These are phyloP conservation scores for Zoanthus gigantus DNA, from an alignment of 92 coral and sea anemone species.

Conservation along the genomic window DNA sequence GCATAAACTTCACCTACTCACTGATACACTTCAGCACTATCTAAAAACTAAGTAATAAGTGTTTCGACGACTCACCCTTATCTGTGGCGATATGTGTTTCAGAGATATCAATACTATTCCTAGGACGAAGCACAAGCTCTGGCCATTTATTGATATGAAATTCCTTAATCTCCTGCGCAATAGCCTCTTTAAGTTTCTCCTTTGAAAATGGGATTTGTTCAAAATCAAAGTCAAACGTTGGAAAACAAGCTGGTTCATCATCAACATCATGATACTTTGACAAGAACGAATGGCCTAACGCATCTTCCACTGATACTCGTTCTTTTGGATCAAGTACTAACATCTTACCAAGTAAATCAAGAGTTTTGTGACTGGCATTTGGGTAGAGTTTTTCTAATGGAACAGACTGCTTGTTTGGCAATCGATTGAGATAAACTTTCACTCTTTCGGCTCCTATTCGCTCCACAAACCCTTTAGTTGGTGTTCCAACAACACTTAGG, in stretches of 20 bases:
- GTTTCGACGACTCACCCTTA: not conserved
- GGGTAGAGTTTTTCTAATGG: conserved; percentile 85
- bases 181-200: conserved; percentile 84
- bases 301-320: conserved; percentile 84
- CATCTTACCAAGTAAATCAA: conserved; percentile 88
- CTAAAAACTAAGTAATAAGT: not conserved
- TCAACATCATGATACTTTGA: conserved; percentile 90
- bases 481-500: conserved; percentile 98
- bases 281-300: conserved; percentile 80
- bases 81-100: not conserved
- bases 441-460: conserved; percentile 99
- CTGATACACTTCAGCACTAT: no score
- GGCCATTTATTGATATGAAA: conserved; percentile 65
- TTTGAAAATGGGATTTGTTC: conserved; percentile 83
- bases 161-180: conserved; percentile 81
- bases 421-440: conserved; percentile 84
- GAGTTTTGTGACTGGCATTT: conserved; percentile 70
- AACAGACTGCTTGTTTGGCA: conserved; percentile 88
- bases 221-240: conserved; percentile 92
- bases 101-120: not conserved
- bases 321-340: conserved; percentile 88
- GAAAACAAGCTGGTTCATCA: conserved; percentile 91
- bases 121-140: conserved; percentile 65
- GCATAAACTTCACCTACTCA: no score
- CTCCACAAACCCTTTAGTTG: conserved; percentile 82